A percentile compares a stretch with the other conserved stretches of the same genome.
These are phyloP conservation scores for Sphaeridia pumilis DNA, from an alignment of 2,888 invertebrate species.

Conservation along the genomic window DNA sequence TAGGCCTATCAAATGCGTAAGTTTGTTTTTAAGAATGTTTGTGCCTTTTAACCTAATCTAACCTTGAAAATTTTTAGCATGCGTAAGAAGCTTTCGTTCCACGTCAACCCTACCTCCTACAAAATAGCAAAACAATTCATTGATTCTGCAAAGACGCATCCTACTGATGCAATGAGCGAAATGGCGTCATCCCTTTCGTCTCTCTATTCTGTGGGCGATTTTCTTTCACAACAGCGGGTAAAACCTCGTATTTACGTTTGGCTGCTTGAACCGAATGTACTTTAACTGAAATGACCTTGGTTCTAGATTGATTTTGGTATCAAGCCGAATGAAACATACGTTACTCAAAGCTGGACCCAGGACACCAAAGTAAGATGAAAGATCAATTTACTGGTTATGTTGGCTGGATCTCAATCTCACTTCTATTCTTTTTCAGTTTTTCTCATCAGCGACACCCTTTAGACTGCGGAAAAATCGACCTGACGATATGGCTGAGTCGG, in stretches of 20 bases:
- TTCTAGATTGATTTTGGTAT: not conserved
- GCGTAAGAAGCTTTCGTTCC: constrained; percentile 7
- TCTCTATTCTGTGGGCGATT: constrained; percentile 4
- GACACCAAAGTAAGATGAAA: not conserved
- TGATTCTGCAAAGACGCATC: not conserved
- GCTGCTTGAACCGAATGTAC: not conserved
- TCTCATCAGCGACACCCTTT: not conserved
- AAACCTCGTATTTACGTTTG: not conserved
- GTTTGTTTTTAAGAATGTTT: not conserved
- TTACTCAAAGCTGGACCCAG: not conserved
- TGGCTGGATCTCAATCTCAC: not conserved
- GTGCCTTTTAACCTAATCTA: not conserved
- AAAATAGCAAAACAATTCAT: constrained; percentile 2
- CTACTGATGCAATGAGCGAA: not conserved
- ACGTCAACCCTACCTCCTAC: constrained; percentile 5
- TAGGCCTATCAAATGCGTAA: constrained; percentile 15
- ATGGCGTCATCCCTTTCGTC: constrained; percentile 7
- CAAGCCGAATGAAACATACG: not conserved
- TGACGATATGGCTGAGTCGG: not conserved
- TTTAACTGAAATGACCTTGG: not conserved
- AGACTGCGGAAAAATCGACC: not conserved
- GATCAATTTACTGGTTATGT: not conserved
- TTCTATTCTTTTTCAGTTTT: not conserved
- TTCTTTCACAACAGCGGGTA: constrained; percentile 1
- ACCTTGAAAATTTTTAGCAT: not conserved